phyloP scores from a whole-genome alignment of 2,888 invertebrate species.

The Flabesymbios commensalis region DNA sequence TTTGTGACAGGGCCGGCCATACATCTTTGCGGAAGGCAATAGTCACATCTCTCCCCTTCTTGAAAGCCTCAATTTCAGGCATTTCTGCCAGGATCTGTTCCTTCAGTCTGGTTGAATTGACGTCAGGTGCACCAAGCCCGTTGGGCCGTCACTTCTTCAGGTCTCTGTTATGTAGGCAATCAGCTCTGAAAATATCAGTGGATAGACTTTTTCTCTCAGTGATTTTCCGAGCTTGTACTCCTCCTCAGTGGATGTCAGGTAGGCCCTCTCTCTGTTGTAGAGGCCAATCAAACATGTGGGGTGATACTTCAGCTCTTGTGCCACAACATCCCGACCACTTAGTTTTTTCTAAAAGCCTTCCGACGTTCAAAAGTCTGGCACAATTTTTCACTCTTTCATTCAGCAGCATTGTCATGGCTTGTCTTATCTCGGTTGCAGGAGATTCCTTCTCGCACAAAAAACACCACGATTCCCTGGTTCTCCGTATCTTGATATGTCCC shows the following conservation, averaged over 20 bases:
- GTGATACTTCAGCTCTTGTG: constrained; percentile 10
- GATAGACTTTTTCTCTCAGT: constrained; percentile 6
- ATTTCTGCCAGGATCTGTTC: constrained; percentile 21
- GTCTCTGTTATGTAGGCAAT: constrained; percentile 9
- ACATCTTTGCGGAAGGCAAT: constrained; percentile 33
- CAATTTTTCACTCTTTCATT: not conserved
- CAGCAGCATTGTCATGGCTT: not conserved
- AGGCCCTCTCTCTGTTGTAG: constrained; percentile 1
- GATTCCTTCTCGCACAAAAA: not conserved
- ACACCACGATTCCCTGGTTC: not conserved
- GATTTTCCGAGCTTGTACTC: no score
- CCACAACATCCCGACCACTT: constrained; percentile 2
- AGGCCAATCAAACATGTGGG: not conserved
- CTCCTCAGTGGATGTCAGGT: no score
- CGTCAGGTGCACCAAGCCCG: constrained; percentile 9
- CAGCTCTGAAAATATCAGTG: constrained; percentile 11
- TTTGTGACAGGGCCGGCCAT: constrained; percentile 17
- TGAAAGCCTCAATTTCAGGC: constrained; percentile 27
- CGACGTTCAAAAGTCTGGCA: not conserved
- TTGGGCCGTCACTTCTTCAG: not conserved
- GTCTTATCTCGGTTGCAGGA: not conserved
- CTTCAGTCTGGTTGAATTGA: constrained; percentile 23
- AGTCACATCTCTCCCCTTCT: constrained; percentile 28
- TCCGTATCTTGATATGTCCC: not conserved
- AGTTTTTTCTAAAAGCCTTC: not conserved